Conservation (phyloP, 35 echinoderm and acorn worm species). For the Heliocidaris erythrogramma region DNA sequence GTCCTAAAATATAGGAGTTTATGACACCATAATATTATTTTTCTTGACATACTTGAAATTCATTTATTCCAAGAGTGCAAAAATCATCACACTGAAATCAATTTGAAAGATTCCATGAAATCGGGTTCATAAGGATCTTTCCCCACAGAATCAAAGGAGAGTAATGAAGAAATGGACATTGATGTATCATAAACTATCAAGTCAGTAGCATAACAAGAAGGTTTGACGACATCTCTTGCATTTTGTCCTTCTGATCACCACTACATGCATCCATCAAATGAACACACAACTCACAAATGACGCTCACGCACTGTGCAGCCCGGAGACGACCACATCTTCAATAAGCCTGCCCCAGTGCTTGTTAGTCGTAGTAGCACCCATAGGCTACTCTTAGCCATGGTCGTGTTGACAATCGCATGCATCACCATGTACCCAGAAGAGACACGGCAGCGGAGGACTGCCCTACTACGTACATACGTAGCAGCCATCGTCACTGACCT, state of each 20-base stretch:
- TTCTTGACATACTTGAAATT: no score
- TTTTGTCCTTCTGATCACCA: neutral
- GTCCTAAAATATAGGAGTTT: no score
- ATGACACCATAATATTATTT: no score
- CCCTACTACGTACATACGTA: neutral
- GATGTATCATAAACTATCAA: neutral
- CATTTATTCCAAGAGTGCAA: no score
- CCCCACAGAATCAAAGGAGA: no score
- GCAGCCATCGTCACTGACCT: neutral
- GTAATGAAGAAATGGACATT: no score
- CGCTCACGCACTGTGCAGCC: neutral
- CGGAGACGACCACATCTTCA: neutral
- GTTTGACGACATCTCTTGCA: neutral
- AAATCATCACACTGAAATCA: no score
- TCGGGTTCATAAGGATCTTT: no score
- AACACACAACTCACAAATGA: neutral
- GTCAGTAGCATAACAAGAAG: neutral
- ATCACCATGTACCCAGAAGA: neutral
- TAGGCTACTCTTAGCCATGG: neutral
- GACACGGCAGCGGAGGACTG: neutral
- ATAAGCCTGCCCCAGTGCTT: neutral
- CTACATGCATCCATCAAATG: neutral
- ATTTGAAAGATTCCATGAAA: no score
- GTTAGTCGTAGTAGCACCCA: slow-evolving; percentile 2
- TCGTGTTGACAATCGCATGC: slow-evolving; percentile 35